Percentiles rank a stretch among this genome's conserved stretches.
Evolutionary conservation across 1,140 invertebrate genomes (phyloP).

Genomic region (Zeugodacus cucurbitae): DNA sequence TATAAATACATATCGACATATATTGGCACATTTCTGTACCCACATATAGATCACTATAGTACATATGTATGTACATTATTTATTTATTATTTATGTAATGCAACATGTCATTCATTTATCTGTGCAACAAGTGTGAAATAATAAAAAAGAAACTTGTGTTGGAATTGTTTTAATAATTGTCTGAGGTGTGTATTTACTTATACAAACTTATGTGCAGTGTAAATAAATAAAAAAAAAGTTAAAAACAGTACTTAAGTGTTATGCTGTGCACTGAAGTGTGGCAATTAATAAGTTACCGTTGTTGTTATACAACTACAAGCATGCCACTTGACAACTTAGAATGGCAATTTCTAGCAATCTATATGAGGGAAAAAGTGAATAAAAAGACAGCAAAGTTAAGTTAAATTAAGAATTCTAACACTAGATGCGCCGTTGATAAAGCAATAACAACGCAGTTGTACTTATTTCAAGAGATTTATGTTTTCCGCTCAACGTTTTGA

Average conservation of each 20-base stretch:
- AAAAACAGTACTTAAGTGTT: constrained; percentile 29
- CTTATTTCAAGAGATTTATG: background rate
- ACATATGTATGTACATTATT: background rate
- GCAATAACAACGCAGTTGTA: background rate
- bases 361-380: background rate
- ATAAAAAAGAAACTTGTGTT: background rate
- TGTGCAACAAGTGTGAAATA: constrained; percentile 23
- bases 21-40: background rate
- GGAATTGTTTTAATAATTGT: constrained; percentile 1
- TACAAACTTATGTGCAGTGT: background rate
- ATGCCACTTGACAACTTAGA: constrained; percentile 8
- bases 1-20: background rate
- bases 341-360: background rate
- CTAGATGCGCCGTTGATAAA: background rate
- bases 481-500: constrained; percentile 10
- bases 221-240: background rate
- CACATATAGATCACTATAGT: background rate
- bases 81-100: background rate
- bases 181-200: background rate
- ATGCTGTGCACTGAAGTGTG: constrained; percentile 25
- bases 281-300: constrained; percentile 21
- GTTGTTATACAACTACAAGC: constrained; percentile 19
- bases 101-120: constrained; percentile 25
- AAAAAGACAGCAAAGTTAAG: background rate
- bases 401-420: background rate